A percentile compares a stretch with the other conserved stretches of the same genome.
Evolutionary conservation across 2,797 vertebrate species (phyloP).

Genomic region (Sebastes reedi): DNA sequence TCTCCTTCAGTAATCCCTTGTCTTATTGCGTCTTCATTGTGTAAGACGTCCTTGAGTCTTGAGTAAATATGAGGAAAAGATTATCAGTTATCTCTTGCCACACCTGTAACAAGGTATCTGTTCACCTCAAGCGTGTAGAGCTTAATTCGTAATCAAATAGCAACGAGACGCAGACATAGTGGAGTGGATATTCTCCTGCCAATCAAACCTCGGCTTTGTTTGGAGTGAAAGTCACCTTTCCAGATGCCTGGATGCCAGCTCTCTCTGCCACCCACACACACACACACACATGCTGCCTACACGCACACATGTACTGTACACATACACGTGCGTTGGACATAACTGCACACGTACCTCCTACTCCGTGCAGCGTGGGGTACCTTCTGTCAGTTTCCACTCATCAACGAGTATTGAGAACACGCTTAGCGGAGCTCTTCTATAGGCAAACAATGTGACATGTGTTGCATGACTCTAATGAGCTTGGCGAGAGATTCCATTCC

Average conservation of each 20-base stretch:
- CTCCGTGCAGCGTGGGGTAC: constrained; percentile 29
- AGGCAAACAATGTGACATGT: no score
- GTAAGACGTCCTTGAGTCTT: constrained; percentile 34
- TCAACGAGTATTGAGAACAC: constrained; percentile 40
- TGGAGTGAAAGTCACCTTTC: constrained; percentile 58
- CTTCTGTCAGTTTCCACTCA: constrained; percentile 50
- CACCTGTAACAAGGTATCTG: constrained; percentile 41
- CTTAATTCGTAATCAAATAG: constrained; percentile 63
- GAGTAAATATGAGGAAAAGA: constrained; percentile 56
- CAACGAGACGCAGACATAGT: constrained; percentile 6
- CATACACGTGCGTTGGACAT: not conserved
- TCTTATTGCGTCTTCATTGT: constrained; percentile 28
- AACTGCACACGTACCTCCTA: constrained; percentile 22
- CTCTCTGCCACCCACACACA: constrained; percentile 26
- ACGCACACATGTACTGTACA: not conserved
- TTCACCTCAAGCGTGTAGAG: constrained; percentile 30
- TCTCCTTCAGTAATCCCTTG: constrained; percentile 11
- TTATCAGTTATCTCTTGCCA: constrained; percentile 45
- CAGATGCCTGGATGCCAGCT: constrained; percentile 40
- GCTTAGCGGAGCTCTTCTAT: constrained; percentile 14
- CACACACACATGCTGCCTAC: not conserved
- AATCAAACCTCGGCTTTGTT: constrained; percentile 47
- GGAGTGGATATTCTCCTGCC: constrained; percentile 46
- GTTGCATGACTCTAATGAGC: constrained; percentile 46
- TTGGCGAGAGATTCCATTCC: constrained; percentile 18